Percentiles rank a stretch among this genome's conserved stretches.
Conservation (phyloP, 2,797 vertebrate species). For the Galaxias olidus region DNA sequence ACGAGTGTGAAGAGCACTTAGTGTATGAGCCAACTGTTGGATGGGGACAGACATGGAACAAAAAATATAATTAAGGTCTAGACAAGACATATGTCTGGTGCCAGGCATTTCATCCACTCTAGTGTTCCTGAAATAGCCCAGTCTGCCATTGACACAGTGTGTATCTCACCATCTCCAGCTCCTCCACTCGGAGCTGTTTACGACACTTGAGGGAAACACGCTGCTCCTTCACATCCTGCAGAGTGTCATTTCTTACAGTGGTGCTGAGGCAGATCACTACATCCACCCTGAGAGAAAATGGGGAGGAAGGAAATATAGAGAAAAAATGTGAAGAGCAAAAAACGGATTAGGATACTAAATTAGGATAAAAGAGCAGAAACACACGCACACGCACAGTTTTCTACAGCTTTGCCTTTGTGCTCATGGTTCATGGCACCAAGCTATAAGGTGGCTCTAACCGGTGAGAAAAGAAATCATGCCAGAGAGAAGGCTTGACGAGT, state of each 20-base stretch:
- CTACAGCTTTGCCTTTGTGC: too few relatives aligned
- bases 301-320: background rate
- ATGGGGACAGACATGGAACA: too few relatives aligned
- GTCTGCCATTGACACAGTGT: too few relatives aligned
- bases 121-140: too few relatives aligned
- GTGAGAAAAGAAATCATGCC: background rate
- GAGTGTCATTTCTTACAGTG: conserved; percentile 86
- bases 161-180: conserved; percentile 84
- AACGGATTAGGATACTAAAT: background rate
- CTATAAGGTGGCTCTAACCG: background rate
- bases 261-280: conserved; percentile 90
- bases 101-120: too few relatives aligned
- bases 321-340: background rate
- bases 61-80: too few relatives aligned
- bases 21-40: too few relatives aligned
- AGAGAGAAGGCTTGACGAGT: conserved; percentile 2
- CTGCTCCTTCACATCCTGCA: conserved; percentile 88
- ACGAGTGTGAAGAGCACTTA: too few relatives aligned
- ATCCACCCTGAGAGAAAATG: conserved; percentile 76
- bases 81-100: too few relatives aligned
- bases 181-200: conserved; percentile 86
- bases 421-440: background rate
- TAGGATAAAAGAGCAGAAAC: background rate
- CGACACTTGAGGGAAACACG: conserved; percentile 88
- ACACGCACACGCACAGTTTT: too few relatives aligned